Conservation (phyloP, 2,888 invertebrate genomes). For the Caenorhabditis plicata region DNA sequence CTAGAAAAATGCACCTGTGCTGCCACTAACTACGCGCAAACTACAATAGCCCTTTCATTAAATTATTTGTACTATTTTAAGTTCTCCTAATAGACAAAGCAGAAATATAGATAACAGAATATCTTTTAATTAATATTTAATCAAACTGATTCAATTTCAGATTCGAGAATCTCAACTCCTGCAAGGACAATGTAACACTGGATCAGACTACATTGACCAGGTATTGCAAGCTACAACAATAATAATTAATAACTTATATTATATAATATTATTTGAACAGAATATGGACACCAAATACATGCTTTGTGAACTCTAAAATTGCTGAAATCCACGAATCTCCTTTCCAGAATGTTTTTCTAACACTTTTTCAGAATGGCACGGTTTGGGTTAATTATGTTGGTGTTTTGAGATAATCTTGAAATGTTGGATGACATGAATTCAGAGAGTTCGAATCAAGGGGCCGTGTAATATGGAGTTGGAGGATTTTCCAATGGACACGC, state of each 20-base stretch:
- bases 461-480: slow-evolving; percentile 52
- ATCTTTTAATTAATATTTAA: no score
- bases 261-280: slow-evolving; percentile 9
- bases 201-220: slow-evolving; percentile 38
- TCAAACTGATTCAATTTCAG: no score
- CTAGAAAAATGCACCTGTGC: no score
- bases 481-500: slow-evolving; percentile 56
- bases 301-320: slow-evolving; percentile 50
- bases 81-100: no score
- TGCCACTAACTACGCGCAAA: no score
- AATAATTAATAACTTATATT: no score
- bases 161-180: slow-evolving; percentile 20
- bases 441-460: slow-evolving; percentile 50
- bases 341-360: slow-evolving; percentile 51
- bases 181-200: slow-evolving; percentile 41
- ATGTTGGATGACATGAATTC: slow-evolving; percentile 6
- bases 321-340: slow-evolving; percentile 52
- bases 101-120: no score
- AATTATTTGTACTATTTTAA: no score
- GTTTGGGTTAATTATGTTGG: slow-evolving; percentile 55
- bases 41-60: no score
- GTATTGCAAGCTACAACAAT: slow-evolving; percentile 1
- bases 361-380: slow-evolving; percentile 52
- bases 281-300: slow-evolving; percentile 49
- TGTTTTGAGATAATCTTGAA: not conserved